phyloP scores from a whole-genome alignment of 2,113 vertebrate species.

The Ondatra zibethicus region DNA sequence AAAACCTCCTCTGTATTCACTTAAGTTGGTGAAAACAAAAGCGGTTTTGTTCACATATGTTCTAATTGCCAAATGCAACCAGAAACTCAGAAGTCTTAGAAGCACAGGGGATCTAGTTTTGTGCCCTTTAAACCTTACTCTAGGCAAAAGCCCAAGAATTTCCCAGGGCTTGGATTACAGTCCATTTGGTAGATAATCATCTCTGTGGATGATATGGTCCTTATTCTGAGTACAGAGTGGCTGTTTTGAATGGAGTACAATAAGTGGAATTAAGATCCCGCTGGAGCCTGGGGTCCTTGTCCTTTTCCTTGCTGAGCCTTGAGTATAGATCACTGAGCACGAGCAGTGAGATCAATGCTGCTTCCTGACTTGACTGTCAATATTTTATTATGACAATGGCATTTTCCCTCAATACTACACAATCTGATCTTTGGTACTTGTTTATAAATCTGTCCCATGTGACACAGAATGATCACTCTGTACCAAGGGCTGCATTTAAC shows the following conservation, averaged over 20 bases:
- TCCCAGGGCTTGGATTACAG: conserved; percentile 60
- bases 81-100: conserved; percentile 55
- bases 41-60: conserved; percentile 62
- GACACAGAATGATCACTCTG: neutral
- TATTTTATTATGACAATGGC: neutral
- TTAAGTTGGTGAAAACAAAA: conserved; percentile 60
- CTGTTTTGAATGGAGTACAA: conserved; percentile 31
- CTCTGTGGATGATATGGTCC: conserved; percentile 14
- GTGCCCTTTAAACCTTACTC: conserved; percentile 45
- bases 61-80: conserved; percentile 71
- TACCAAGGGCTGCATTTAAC: neutral
- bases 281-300: neutral
- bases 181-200: conserved; percentile 63
- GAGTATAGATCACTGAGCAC: neutral
- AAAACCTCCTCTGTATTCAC: neutral
- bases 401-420: neutral
- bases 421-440: conserved; percentile 12
- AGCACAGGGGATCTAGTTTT: conserved; percentile 44
- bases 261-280: neutral
- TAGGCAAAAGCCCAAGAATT: conserved; percentile 54
- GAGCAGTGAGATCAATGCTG: neutral
- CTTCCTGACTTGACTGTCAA: neutral
- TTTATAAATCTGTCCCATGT: neutral
- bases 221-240: conserved; percentile 30
- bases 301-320: neutral